These are phyloP conservation scores for Clamator glandarius DNA, from an alignment of 2,797 vertebrate species.

Conservation along the genomic window DNA sequence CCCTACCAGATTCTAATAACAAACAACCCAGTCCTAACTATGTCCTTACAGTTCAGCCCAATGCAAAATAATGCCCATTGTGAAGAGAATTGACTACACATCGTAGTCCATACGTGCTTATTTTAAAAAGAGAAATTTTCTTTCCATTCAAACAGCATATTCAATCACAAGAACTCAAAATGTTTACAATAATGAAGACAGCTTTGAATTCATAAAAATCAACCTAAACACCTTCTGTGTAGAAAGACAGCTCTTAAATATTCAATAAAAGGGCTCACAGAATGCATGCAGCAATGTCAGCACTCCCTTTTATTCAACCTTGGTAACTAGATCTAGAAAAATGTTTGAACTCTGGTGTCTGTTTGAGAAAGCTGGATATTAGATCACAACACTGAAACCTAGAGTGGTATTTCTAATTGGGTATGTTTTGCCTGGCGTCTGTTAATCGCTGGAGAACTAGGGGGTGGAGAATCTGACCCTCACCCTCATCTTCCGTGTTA, in stretches of 20 bases:
- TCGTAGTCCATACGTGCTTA: neutral
- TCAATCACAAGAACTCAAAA: conserved; percentile 19
- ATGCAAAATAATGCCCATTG: neutral
- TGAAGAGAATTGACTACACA: neutral
- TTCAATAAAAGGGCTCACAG: neutral
- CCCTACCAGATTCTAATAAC: neutral
- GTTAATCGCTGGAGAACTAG: neutral
- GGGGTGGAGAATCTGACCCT: neutral
- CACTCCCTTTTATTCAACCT: conserved; percentile 47
- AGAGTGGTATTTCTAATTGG: conserved; percentile 5
- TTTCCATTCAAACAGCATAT: conserved; percentile 22
- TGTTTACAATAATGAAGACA: conserved; percentile 15
- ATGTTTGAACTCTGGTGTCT: conserved; percentile 43
- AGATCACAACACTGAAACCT: conserved; percentile 23
- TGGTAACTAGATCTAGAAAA: conserved; percentile 47
- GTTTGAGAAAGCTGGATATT: conserved; percentile 46
- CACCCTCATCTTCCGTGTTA: neutral
- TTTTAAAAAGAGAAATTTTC: neutral
- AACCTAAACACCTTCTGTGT: conserved; percentile 22
- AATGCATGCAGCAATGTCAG: neutral
- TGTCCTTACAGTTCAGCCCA: neutral
- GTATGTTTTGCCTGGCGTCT: neutral
- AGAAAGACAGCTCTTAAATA: conserved; percentile 29
- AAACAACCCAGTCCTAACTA: neutral
- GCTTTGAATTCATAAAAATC: conserved; percentile 42